A percentile compares a stretch with the other conserved stretches of the same genome.
phyloP scores from a whole-genome alignment of 2,888 invertebrate genomes.

The Leptothorax acervorum region DNA sequence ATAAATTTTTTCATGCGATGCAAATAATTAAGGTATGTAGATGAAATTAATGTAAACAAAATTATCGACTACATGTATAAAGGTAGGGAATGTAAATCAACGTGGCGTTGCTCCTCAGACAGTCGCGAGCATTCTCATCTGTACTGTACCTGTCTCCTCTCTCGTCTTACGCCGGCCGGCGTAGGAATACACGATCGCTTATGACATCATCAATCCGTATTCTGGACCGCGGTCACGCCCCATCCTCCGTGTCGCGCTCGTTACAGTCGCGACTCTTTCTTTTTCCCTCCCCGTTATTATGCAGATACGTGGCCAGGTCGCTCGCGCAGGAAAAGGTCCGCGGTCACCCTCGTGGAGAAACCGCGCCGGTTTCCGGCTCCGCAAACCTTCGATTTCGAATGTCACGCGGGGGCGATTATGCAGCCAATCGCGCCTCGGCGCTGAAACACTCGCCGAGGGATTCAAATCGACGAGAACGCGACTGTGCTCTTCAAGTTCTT shows the following conservation, averaged over 20 bases:
- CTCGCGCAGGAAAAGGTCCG: background rate
- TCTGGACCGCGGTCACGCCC: slow-evolving; percentile 83
- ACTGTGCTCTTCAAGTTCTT: background rate
- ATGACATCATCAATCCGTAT: slow-evolving; percentile 83
- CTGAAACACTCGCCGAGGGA: background rate
- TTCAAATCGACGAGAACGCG: background rate
- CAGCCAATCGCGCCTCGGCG: slow-evolving; percentile 15
- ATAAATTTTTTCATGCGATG: background rate
- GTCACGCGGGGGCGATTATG: slow-evolving; percentile 29
- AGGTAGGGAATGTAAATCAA: too few species aligned
- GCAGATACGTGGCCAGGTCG: background rate
- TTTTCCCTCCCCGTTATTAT: slow-evolving; percentile 3
- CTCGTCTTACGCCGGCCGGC: slow-evolving; percentile 70
- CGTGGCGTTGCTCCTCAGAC: background rate
- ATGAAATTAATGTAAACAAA: background rate
- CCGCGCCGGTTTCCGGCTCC: background rate
- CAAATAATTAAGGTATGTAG: background rate
- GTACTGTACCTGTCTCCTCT: slow-evolving; percentile 46
- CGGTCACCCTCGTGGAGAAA: background rate
- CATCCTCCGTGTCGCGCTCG: slow-evolving; percentile 68
- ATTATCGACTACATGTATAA: background rate
- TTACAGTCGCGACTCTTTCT: slow-evolving; percentile 48
- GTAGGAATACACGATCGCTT: slow-evolving; percentile 81
- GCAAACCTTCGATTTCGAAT: slow-evolving; percentile 9
- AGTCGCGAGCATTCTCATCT: slow-evolving; percentile 35